Evolutionary conservation across 2,888 invertebrate genomes (phyloP).

Genomic region (Sthenelais limicola): DNA sequence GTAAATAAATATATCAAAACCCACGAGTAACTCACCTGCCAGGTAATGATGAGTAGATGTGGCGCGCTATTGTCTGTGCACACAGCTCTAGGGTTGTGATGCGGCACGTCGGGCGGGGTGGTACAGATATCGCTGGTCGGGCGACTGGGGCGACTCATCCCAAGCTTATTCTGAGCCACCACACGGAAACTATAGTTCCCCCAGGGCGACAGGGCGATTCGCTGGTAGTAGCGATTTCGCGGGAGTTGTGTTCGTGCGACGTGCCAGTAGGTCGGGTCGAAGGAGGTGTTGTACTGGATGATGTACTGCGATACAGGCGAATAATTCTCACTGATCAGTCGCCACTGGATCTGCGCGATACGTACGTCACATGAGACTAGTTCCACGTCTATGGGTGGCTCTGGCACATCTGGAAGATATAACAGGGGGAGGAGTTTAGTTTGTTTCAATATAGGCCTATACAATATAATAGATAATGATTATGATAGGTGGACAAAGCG

Average conservation of each 20-base stretch:
- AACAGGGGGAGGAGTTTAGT: background rate
- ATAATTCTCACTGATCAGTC: constrained; percentile 50
- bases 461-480: too few relatives aligned
- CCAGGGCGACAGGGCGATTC: constrained; percentile 55
- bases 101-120: constrained; percentile 51
- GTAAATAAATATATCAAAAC: too few relatives aligned
- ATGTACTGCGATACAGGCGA: constrained; percentile 53
- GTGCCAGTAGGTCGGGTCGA: constrained; percentile 51
- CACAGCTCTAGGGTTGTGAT: constrained; percentile 50
- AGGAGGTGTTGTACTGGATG: constrained; percentile 54
- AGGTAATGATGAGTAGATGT: constrained; percentile 49
- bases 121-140: constrained; percentile 43
- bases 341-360: constrained; percentile 53
- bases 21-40: constrained; percentile 44
- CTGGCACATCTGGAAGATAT: constrained; percentile 53
- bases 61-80: constrained; percentile 52
- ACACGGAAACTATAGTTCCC: constrained; percentile 54
- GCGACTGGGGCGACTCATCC: constrained; percentile 47
- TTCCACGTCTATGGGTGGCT: constrained; percentile 52
- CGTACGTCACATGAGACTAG: constrained; percentile 50
- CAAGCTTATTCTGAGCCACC: constrained; percentile 49
- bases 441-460: too few relatives aligned
- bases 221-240: constrained; percentile 49
- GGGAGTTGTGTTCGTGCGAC: constrained; percentile 48
- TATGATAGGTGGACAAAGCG: too few relatives aligned